Evolutionary conservation across 2,113 vertebrate species (phyloP).

Genomic region (Hystrix brachyura): DNA sequence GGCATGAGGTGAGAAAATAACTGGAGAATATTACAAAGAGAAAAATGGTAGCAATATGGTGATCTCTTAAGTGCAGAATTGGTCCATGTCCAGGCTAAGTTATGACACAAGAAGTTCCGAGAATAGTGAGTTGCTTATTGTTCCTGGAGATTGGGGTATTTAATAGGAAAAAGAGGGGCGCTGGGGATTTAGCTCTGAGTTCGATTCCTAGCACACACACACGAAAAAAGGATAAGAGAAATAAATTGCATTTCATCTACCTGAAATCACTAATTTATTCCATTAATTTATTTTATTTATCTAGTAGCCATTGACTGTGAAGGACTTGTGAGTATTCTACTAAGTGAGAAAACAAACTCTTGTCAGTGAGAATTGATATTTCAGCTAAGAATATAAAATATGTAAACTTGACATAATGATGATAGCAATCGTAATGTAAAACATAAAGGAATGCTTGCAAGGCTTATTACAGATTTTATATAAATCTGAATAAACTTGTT

Average conservation of each 20-base stretch:
- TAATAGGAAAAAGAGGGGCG: background rate
- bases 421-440: background rate
- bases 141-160: background rate
- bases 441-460: background rate
- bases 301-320: background rate
- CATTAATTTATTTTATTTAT: background rate
- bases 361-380: background rate
- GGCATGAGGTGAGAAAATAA: background rate
- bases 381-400: background rate
- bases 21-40: background rate
- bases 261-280: background rate
- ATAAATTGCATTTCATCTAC: background rate
- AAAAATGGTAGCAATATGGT: background rate
- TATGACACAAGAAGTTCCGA: background rate
- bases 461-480: background rate
- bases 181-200: too few relatives aligned
- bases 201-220: too few relatives aligned
- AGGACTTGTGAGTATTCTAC: background rate
- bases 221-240: background rate
- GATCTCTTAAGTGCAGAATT: background rate
- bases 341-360: background rate
- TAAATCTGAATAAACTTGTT: background rate
- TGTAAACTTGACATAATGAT: background rate
- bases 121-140: background rate
- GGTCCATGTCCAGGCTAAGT: too few relatives aligned